Base-by-base conservation (phyloP, 2,797 vertebrate genomes). In the Anomalospiza imberbis region DNA sequence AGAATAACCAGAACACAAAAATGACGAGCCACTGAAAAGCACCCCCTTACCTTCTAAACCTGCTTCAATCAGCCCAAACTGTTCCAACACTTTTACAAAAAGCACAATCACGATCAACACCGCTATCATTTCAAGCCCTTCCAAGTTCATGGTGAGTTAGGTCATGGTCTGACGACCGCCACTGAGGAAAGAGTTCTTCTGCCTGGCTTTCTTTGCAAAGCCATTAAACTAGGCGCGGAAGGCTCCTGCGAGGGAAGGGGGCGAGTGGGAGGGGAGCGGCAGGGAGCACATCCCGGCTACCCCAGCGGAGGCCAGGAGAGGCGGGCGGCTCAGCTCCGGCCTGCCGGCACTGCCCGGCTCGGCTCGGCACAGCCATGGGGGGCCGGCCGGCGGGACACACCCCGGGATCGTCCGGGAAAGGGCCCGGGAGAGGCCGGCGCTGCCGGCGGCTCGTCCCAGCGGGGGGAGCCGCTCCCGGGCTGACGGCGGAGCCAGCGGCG, bases 101-200 rank as follows among this genome's bases (percentile, higher is more conserved):
- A 99, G 98, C 85, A 99, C 98, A 98, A 99, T 98, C 95, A 99
- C 98, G 97, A 99, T 98, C 97, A 99, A 97, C 94, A 99, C 99
- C 4, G 98, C 99, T 95, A 99, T 99, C 99, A 99, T 99, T 94
- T 99, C 99, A 97, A 99, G 98, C 94, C 99, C 99, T 97, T 99
- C 99, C 98, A 99, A 98, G 98, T 99, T 99, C 99, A 99, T 99
- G 98, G 94, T 98, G 98, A 98, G 98, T 95, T 97, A 97, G 98
- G 98, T 99, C 99, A 99, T 98, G 97, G 97, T 98, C 97, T 97
- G 96, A 97, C 97, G 97, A 97, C 97, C 97, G 97, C 97, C 96
- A 95, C 95, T 7, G 96, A 97, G 96, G 42, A 79, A 96, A 97
- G 96, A 89, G 97, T 85, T 98, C 97, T 93, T 95, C 93, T 93